Evolutionary conservation across 2,797 vertebrate genomes (phyloP).

Genomic region (Valencia hispanica): DNA sequence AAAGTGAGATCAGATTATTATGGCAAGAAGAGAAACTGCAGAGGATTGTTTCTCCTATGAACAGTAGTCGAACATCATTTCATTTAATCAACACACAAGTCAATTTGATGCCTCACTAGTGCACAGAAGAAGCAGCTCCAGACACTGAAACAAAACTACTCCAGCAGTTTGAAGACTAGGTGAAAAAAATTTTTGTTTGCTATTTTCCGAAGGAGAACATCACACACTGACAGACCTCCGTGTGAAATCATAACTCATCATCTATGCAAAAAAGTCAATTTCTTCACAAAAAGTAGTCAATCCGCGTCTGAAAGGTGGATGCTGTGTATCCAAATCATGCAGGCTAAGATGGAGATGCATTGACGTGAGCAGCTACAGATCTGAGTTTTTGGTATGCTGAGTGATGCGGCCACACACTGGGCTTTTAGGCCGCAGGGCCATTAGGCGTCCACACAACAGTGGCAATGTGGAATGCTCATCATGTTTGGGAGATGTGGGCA

Average conservation of each 20-base stretch:
- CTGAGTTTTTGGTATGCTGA: conserved; percentile 38
- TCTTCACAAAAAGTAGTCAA: conserved; percentile 29
- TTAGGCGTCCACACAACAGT: conserved; percentile 59
- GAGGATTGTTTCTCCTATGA: conserved; percentile 19
- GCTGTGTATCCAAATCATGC: conserved; percentile 11
- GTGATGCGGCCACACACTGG: conserved; percentile 55
- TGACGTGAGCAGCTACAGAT: conserved; percentile 32
- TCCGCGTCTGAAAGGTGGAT: not conserved
- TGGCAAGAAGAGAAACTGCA: conserved; percentile 4
- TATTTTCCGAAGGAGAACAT: conserved; percentile 17
- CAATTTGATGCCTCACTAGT: conserved; percentile 26
- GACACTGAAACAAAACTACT: conserved; percentile 23
- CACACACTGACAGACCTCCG: conserved; percentile 7
- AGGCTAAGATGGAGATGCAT: not conserved
- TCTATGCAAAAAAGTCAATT: conserved; percentile 12
- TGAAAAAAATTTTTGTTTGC: conserved; percentile 27
- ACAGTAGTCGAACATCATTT: conserved; percentile 45
- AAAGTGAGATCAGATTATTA: conserved; percentile 37
- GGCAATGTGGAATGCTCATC: conserved; percentile 55
- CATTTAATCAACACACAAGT: conserved; percentile 28
- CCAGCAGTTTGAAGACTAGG: conserved; percentile 8
- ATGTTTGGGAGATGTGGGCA: conserved; percentile 38
- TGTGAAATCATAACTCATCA: conserved; percentile 26
- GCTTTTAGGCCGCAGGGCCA: conserved; percentile 52
- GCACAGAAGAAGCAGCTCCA: not conserved